These are phyloP conservation scores for Myiothlypis chrysogaster DNA, from an alignment of 2,797 vertebrate species.

Conservation along the genomic window DNA sequence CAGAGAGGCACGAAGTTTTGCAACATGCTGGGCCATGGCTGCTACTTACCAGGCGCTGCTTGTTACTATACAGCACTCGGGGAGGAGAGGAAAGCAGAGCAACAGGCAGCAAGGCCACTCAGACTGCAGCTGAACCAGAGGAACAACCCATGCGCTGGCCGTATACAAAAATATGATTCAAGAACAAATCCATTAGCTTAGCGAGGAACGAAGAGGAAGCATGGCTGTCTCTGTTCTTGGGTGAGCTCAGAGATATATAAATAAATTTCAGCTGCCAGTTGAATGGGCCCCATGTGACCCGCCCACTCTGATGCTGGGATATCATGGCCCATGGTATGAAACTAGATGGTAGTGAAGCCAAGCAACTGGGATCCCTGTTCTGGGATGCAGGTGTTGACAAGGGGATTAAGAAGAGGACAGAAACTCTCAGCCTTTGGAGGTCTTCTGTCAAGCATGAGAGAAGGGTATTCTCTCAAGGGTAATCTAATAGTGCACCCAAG, in stretches of 20 bases:
- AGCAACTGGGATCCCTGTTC: background rate
- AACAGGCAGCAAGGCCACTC: background rate
- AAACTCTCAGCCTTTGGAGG: background rate
- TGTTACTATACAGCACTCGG: too few relatives aligned
- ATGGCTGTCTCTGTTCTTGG: background rate
- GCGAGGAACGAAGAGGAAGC: background rate
- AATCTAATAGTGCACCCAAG: background rate
- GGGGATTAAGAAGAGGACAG: background rate
- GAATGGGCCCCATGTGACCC: background rate
- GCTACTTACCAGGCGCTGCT: background rate
- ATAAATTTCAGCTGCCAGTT: background rate
- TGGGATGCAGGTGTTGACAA: background rate
- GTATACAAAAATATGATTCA: background rate
- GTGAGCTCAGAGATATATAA: background rate
- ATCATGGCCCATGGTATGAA: background rate
- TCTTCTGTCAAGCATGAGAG: background rate
- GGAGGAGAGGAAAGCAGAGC: background rate
- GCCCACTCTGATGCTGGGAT: fast-evolving
- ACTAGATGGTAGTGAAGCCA: background rate
- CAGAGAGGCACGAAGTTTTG: fast-evolving
- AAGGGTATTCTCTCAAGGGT: background rate
- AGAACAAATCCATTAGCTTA: background rate
- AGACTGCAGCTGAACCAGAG: background rate
- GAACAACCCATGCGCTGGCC: too few relatives aligned
- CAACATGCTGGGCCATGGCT: fast-evolving